A percentile compares a stretch with the other conserved stretches of the same genome.
These are phyloP conservation scores for Verasper variegatus DNA, from an alignment of 2,113 vertebrate species.

Conservation along the genomic window DNA sequence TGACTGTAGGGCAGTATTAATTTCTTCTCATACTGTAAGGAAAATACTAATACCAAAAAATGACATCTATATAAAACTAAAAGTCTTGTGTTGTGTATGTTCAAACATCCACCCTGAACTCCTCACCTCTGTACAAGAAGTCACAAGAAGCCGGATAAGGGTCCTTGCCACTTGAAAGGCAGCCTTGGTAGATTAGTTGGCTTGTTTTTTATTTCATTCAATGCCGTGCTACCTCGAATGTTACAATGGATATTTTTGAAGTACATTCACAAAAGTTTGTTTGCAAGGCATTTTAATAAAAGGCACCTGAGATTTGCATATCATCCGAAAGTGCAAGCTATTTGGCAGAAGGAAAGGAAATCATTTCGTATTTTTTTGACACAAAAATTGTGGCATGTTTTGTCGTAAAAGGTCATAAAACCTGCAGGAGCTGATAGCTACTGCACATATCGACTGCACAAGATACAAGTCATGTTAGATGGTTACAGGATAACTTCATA, in stretches of 20 bases:
- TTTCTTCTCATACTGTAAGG: too few relatives aligned
- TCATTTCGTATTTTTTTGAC: neutral
- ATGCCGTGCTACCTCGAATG: neutral
- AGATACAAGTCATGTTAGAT: neutral
- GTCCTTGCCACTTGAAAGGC: too few relatives aligned
- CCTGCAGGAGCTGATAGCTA: neutral
- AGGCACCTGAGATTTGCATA: slow-evolving; percentile 19
- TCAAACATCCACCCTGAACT: neutral
- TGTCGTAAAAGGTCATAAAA: neutral
- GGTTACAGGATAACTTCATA: neutral
- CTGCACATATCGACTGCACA: neutral
- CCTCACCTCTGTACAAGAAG: too few relatives aligned
- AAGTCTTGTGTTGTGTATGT: neutral
- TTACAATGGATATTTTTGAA: neutral
- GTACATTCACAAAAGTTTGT: neutral
- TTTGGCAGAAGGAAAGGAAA: slow-evolving; percentile 44
- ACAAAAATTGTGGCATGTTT: neutral
- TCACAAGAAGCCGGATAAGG: too few relatives aligned
- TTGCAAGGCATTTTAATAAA: slow-evolving; percentile 19
- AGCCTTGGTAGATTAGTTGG: too few relatives aligned
- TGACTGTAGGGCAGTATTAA: too few relatives aligned
- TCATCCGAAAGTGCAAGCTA: neutral
- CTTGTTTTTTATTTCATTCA: neutral
- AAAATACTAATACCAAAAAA: neutral
- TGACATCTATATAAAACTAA: neutral